Base-by-base conservation (phyloP, 2,888 invertebrate genomes). In the Catocala fraxini region DNA sequence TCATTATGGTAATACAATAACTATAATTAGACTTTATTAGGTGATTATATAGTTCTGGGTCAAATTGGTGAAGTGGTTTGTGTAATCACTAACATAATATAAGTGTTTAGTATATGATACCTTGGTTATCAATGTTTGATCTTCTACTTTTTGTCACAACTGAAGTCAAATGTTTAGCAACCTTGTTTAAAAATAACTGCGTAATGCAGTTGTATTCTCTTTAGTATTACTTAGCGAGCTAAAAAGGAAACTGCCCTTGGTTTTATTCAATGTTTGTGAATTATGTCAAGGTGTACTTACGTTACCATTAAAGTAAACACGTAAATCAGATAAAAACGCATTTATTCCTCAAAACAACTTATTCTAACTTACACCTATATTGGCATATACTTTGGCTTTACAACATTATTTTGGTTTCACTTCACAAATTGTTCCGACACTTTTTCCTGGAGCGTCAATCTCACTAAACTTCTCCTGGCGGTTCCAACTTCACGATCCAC, bases 401-500 rank as follows among this genome's bases (percentile, higher is more conserved):
- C 76, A 78, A 78, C 80, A 81, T 80, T 84, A 82, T 82, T 84
- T 85, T 82, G 81, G 81, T 84, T 77, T 73, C 85, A 87, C 87
- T 83, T 84, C 83, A 86, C 84, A 77, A 64, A 81, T 72, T 78
- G 80, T 82, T 77, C 78, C 70, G 70, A 64, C 79, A 80, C 79
- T 68, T 67, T 67, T 66, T 64, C 61, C 51, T 45, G 43, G 45
- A 69, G 65, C 56, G 60, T 70, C 63, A 57, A 57, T 58, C 59
- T 77, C 77, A 74, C 79, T 70, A 63, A 67, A 75, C 76, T 75
- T 78, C 64, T 68, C 66, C 68, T 59, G 80, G 73, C 76, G 69
- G 72, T 75, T 72, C 75, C 12, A 68, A 65, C 81, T 79, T 80
- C 81, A 77, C 67, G 70, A 68, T 74, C 64, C 79, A 67, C 78